Conservation (phyloP, 2,113 vertebrate species). For the Entelurus aequoreus region DNA sequence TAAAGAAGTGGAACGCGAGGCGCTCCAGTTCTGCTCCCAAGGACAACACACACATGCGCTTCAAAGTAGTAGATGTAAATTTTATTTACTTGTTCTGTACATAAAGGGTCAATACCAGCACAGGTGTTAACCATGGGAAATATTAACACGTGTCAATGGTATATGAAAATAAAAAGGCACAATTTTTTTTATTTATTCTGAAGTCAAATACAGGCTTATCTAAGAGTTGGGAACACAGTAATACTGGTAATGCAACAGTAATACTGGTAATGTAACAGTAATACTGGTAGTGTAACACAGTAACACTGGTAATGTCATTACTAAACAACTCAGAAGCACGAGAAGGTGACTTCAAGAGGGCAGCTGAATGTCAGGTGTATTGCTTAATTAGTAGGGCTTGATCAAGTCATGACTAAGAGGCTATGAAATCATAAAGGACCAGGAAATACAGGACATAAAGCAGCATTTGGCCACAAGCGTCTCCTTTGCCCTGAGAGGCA, state of each 20-base stretch:
- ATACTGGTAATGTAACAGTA: conserved; percentile 58
- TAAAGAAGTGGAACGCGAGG: conserved; percentile 41
- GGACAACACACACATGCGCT: conserved; percentile 23
- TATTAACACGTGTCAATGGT: conserved; percentile 79
- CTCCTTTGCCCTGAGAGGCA: conserved; percentile 60
- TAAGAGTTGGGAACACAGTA: conserved; percentile 81
- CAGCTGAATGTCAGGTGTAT: conserved; percentile 48
- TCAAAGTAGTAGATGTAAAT: conserved; percentile 79
- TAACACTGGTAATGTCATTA: conserved; percentile 90
- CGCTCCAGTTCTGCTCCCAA: conserved; percentile 54
- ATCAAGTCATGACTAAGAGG: conserved; percentile 34
- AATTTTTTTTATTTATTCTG: conserved; percentile 66
- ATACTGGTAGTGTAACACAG: conserved; percentile 68
- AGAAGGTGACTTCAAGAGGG: conserved; percentile 43
- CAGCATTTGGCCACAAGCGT: conserved; percentile 58
- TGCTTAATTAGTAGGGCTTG: conserved; percentile 64
- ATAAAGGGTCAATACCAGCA: conserved; percentile 75
- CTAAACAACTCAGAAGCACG: conserved; percentile 67
- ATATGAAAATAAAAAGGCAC: conserved; percentile 92
- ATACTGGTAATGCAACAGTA: too few species aligned
- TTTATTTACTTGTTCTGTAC: conserved; percentile 87
- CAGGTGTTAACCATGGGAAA: conserved; percentile 81
- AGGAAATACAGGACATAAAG: conserved; percentile 61
- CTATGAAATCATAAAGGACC: conserved; percentile 22
- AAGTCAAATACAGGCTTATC: conserved; percentile 78